Percentiles rank a stretch among this genome's conserved stretches.
These are phyloP conservation scores for Rosalia funebris DNA, from an alignment of 2,888 invertebrate genomes.

Conservation along the genomic window DNA sequence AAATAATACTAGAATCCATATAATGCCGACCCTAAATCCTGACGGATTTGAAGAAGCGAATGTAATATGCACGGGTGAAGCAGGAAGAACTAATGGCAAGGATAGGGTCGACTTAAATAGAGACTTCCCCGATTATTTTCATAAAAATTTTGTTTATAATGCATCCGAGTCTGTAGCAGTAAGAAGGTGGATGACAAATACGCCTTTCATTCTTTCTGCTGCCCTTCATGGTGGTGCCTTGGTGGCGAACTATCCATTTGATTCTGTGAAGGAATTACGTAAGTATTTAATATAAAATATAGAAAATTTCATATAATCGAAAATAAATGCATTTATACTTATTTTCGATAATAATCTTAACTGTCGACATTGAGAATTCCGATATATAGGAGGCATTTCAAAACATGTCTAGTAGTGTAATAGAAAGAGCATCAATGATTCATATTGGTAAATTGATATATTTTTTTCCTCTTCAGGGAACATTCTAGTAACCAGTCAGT, in stretches of 20 bases:
- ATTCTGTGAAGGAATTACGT: conserved; percentile 65
- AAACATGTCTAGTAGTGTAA: too few relatives aligned
- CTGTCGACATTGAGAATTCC: too few relatives aligned
- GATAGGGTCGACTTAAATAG: conserved; percentile 65
- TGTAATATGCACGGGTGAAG: conserved; percentile 51
- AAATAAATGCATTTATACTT: too few relatives aligned
- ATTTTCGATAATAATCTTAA: too few relatives aligned
- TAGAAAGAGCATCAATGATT: too few relatives aligned
- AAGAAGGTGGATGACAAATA: conserved; percentile 68
- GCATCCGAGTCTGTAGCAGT: conserved; percentile 71
- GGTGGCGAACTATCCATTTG: conserved; percentile 77
- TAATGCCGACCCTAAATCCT: conserved; percentile 81
- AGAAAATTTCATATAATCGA: background rate
- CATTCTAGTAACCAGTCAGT: too few relatives aligned
- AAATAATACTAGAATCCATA: conserved; percentile 75
- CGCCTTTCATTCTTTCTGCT: conserved; percentile 72
- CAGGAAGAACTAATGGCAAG: conserved; percentile 54
- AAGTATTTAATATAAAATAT: conserved; percentile 43
- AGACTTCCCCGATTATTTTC: conserved; percentile 72
- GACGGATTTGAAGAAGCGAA: conserved; percentile 70
- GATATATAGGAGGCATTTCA: too few relatives aligned
- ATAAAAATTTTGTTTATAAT: conserved; percentile 58
- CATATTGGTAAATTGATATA: too few relatives aligned
- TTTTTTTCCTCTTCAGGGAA: too few relatives aligned
- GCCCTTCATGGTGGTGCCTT: conserved; percentile 74